Base-by-base conservation (phyloP, 2,797 vertebrate species). In the Scomberomorus guttatus region DNA sequence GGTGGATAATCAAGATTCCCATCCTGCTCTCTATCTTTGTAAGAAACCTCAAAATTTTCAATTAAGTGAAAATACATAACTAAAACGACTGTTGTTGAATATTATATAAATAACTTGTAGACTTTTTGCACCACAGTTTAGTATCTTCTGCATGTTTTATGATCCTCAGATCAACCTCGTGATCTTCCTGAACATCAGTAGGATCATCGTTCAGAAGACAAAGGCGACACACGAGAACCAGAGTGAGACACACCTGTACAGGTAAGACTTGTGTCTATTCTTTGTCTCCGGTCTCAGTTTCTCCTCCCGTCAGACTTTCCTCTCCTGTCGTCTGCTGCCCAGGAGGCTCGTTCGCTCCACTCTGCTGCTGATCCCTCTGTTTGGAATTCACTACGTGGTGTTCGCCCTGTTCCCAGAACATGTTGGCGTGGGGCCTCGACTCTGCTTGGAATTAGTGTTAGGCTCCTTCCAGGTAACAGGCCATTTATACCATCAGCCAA, bases 111-210 rank as follows among this genome's bases (percentile, higher is more conserved):
- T 32, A 6, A 32, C 29, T 32, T 32, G 29, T 29, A 29, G 27
- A 29, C 27, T 29, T 29, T 29, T 34, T 5, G 3, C 5, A 34
- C 32, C 32, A 34, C 34, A 22, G 22, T 4, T 42, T 11, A 24
- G 6, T 25, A 32, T 27, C 24, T 7, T 17, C 14, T 2, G 1
- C 7, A 24, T 74, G 24, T 25, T 32, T 25, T 68, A 4, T 69
- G 27, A 37, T 0, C 20, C 59, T 13, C 87, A 95, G 93, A 89
- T 93, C 62, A 95, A 95, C 87, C 92, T 92, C 27, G 34, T 94
- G 44, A 91, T 95, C 82, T 96, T 95, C 89, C 79, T 95, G 69
- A 95, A 95, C 3, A 89, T 95, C 82, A 94, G 89, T 25, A 89
- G 92, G 74, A 92, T 94, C 64, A 22, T 95, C 12, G 83, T 82